Base-by-base conservation (phyloP, 2,113 vertebrate species). In the Typhlomys cinereus region DNA sequence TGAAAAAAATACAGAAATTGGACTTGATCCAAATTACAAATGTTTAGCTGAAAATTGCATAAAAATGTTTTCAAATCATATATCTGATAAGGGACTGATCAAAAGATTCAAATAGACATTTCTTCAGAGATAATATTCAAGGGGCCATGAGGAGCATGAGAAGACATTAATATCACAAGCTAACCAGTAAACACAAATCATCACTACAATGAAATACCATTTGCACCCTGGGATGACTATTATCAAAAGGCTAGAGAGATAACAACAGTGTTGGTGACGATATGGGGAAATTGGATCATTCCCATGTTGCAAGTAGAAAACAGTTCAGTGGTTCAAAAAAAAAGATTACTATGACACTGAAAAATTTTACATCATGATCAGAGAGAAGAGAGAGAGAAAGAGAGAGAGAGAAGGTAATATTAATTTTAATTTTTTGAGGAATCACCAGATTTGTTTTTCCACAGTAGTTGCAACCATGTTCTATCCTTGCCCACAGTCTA, bases 51-150 rank as follows among this genome's bases (percentile, higher is more conserved):
- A 36, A 57, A 41, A 62, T 50, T 1, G 76, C 76, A 76, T 27
- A 74, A 93, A 90, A 85, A 62, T 84, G 73, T 67, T 66, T 87
- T n/a, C 13, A 71, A 82, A 73, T 79, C 39, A 79, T 36, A 41
- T 73, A 50, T 34, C 52, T 86, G 44, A 69, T 62, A 89, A 76
- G 54, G 21, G 10, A 80, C 70, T 34, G 44, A 31, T 27, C 44
- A 48, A 74, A 74, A 34, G 13, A 48, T 50, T 50, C 23, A 27
- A 48, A 50, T 50, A 70, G 25, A 6, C 23, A 73, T 44, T 73
- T 14, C 25, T 41, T 12, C 41, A 29, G 23, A 44, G 70, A 71
- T 27, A 23, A 46, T 14, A 44, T 46, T 4, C 39, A 44, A 71
- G 69, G 25, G 39, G 41, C 41, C 14, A 91, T 46, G 6, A 76